A percentile compares a stretch with the other conserved stretches of the same genome.
Evolutionary conservation across 2,113 vertebrate species (phyloP).

Genomic region (Sebastes fasciatus): DNA sequence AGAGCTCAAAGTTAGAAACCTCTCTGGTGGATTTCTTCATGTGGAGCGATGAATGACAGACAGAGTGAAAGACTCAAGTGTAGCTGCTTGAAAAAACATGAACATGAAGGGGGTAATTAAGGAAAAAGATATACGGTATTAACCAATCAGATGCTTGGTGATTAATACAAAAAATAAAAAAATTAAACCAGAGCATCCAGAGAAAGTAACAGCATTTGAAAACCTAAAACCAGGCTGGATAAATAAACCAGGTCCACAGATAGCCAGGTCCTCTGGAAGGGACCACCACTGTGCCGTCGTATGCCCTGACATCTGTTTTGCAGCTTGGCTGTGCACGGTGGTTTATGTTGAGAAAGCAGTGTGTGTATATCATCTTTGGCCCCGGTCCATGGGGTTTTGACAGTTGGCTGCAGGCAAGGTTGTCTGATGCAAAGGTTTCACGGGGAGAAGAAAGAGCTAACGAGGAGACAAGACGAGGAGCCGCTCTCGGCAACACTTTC

Average conservation of each 20-base stretch:
- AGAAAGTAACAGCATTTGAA: slow-evolving; percentile 48
- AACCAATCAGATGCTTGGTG: slow-evolving; percentile 16
- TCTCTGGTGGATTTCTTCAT: slow-evolving; percentile 20
- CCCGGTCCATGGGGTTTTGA: slow-evolving; percentile 64
- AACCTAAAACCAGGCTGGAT: slow-evolving; percentile 47
- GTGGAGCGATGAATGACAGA: slow-evolving; percentile 14
- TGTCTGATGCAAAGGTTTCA: slow-evolving; percentile 59
- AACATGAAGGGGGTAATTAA: neutral
- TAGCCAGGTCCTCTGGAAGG: slow-evolving; percentile 43
- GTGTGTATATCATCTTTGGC: slow-evolving; percentile 81
- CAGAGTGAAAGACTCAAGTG: neutral
- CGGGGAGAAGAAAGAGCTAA: slow-evolving; percentile 33
- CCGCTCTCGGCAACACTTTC: slow-evolving; percentile 17
- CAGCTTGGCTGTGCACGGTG: slow-evolving; percentile 72
- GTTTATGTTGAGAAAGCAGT: slow-evolving; percentile 76
- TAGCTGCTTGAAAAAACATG: slow-evolving; percentile 27
- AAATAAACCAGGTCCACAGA: slow-evolving; percentile 68
- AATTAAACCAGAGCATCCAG: slow-evolving; percentile 22
- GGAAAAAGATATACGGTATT: neutral
- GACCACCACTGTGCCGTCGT: slow-evolving; percentile 67
- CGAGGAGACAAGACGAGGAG: slow-evolving; percentile 8
- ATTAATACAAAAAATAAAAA: slow-evolving; percentile 25
- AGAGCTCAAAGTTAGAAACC: slow-evolving; percentile 20
- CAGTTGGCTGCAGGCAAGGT: slow-evolving; percentile 70
- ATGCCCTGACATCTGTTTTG: slow-evolving; percentile 81